Evolutionary conservation across 2,113 vertebrate genomes (phyloP), one percentile per base, ranked within the genome.

Genomic region (Rynchops niger): DNA sequence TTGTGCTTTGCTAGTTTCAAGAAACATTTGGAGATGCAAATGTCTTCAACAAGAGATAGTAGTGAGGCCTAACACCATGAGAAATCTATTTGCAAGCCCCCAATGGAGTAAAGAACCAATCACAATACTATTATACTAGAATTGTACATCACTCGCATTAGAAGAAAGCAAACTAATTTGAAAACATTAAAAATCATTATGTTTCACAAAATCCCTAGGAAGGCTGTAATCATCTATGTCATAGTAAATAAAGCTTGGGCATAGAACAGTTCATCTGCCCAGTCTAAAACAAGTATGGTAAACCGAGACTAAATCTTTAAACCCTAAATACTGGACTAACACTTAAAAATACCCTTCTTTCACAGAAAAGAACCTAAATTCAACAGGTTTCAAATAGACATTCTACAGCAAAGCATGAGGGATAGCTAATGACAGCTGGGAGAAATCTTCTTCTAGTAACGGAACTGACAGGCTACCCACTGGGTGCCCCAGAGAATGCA

Each of bases 401-500:
- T 43, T 72, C 15, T 40, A 43, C 10, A 85, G 30, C 16, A 85
- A 90, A 90, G 14, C 13, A 74, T 15, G 30, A 74, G 11, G 26
- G 22, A 79, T 43, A 47, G 36, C 17, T 70, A 70, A 73, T 19
- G 47, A 83, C 56, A 76, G 55, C 49, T 79, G 52, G 27, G 6
- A 59, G 25, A 96, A 96, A 56, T 56, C 72, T 53, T 73, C 90
- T 40, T 95, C 49, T 62, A 95, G 47, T 86, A 95, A 93, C 38
- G 62, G 92, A 95, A 82, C 49, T n/a, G 65, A 82, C 55, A 71
- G 78, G 40, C 45, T 91, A 85, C 79, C 66, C 74, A 80, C 34
- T 34, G 86, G 23, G 97, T 66, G 85, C 7, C 26, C 21, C 23
- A 72, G n/a, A 22, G 52, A 80, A 69, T 7, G 21, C 8, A 82